Evolutionary conservation across 2,888 invertebrate species (phyloP).

Genomic region (Dynastes tityus): DNA sequence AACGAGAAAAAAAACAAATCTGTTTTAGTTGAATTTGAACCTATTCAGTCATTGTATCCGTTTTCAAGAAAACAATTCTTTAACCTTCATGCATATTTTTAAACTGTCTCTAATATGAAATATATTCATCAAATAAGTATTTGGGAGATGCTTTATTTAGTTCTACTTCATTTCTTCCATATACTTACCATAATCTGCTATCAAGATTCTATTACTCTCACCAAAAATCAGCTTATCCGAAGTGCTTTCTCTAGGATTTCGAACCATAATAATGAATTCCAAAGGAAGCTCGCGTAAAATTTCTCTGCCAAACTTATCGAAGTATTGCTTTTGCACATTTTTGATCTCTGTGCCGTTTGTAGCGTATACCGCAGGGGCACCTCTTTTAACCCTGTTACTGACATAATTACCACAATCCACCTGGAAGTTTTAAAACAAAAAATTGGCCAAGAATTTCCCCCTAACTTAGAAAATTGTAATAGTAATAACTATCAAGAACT

Average conservation of each 20-base stretch:
- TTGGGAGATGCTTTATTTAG: too few relatives aligned
- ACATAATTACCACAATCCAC: constrained; percentile 50
- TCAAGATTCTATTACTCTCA: constrained; percentile 73
- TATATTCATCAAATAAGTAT: too few relatives aligned
- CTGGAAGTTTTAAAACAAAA: constrained; percentile 26
- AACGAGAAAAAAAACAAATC: too few relatives aligned
- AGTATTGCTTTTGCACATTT: constrained; percentile 47
- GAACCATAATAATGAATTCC: constrained; percentile 75
- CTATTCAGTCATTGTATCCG: too few relatives aligned
- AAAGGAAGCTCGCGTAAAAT: constrained; percentile 71
- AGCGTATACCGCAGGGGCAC: neutral
- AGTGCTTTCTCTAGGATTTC: constrained; percentile 71
- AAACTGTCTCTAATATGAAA: too few relatives aligned
- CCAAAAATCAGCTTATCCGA: constrained; percentile 80
- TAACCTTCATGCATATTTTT: too few relatives aligned
- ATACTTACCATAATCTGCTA: constrained; percentile 74
- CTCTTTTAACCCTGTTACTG: constrained; percentile 44
- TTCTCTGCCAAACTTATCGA: constrained; percentile 57
- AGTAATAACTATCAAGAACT: neutral
- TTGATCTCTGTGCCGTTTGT: constrained; percentile 45
- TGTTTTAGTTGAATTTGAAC: too few relatives aligned
- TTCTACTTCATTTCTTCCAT: neutral
- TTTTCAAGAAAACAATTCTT: too few relatives aligned
- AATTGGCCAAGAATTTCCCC: neutral
- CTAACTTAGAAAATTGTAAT: neutral